Conservation (phyloP, 2,888 invertebrate species). For the Monopis laevigella region DNA sequence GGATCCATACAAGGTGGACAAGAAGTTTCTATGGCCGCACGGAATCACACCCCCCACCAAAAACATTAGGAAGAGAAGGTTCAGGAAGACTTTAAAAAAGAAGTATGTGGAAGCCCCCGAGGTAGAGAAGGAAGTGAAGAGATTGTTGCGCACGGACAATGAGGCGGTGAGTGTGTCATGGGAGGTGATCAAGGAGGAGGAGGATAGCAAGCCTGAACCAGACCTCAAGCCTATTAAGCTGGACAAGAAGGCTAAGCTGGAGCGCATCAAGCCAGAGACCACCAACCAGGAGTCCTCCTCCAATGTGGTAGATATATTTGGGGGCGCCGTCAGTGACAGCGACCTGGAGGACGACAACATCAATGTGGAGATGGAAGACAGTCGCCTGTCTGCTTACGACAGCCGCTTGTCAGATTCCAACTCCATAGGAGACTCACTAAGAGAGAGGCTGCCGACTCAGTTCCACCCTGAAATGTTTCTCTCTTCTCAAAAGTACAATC, state of each 20-base stretch:
- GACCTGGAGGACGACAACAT: slow-evolving; percentile 81
- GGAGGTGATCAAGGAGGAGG: slow-evolving; percentile 91
- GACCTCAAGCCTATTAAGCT: slow-evolving; percentile 22
- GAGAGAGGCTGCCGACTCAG: slow-evolving; percentile 33
- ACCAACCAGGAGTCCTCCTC: slow-evolving; percentile 36
- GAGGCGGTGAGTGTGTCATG: slow-evolving; percentile 90
- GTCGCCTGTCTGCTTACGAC: slow-evolving; percentile 77
- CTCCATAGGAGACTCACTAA: slow-evolving; percentile 34
- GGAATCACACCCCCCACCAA: slow-evolving; percentile 96
- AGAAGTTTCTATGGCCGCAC: slow-evolving; percentile 94
- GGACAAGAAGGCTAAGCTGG: slow-evolving; percentile 43
- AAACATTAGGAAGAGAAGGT: slow-evolving; percentile 91
- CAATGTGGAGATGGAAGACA: slow-evolving; percentile 84
- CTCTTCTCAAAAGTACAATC: slow-evolving; percentile 21
- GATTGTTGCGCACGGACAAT: slow-evolving; percentile 89
- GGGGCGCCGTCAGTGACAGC: slow-evolving; percentile 91
- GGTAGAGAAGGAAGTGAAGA: slow-evolving; percentile 97
- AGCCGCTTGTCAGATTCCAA: slow-evolving; percentile 74
- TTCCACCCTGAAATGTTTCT: slow-evolving; percentile 48
- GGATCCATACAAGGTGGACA: slow-evolving; percentile 83
- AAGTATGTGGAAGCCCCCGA: slow-evolving; percentile 98
- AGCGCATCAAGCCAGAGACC: slow-evolving; percentile 27
- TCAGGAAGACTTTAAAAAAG: slow-evolving; percentile 94
- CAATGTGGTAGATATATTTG: slow-evolving; percentile 81
- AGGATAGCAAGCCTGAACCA: slow-evolving; percentile 66